Percentiles rank a stretch among this genome's conserved stretches.
Conservation (phyloP, 2,797 vertebrate species). For the Acanthurus lineatus region DNA sequence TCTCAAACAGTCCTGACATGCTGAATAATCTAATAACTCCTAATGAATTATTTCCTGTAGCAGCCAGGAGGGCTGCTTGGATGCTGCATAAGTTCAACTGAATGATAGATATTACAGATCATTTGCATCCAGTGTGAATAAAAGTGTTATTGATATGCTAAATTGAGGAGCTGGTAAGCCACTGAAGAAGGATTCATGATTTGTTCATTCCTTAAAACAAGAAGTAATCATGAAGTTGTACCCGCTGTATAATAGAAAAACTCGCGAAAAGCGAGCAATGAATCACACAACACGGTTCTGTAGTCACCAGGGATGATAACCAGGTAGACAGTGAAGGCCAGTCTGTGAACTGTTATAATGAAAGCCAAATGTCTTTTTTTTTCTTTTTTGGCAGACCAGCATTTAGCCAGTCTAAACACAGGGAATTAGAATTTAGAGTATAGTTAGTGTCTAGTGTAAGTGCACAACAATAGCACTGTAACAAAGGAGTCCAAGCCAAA, state of each 20-base stretch:
- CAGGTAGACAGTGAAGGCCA: neutral
- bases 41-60: slow-evolving; percentile 67
- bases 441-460: neutral
- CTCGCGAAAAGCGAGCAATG: neutral
- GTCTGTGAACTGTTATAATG: neutral
- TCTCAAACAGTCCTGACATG: slow-evolving; percentile 74
- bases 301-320: neutral
- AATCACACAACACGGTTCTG: neutral
- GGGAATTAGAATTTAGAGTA: neutral
- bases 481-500: neutral
- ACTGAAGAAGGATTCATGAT: neutral
- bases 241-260: neutral
- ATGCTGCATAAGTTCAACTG: slow-evolving; percentile 1
- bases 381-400: neutral
- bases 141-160: neutral
- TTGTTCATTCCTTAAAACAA: neutral
- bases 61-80: slow-evolving; percentile 36
- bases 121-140: neutral
- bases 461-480: neutral
- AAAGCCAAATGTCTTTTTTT: neutral
- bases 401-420: neutral
- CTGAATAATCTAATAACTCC: slow-evolving; percentile 77
- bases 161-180: neutral
- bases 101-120: neutral
- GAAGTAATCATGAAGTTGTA: neutral